These are phyloP conservation scores for Siniperca scherzeri DNA, from an alignment of 2,797 vertebrate species.

Conservation along the genomic window DNA sequence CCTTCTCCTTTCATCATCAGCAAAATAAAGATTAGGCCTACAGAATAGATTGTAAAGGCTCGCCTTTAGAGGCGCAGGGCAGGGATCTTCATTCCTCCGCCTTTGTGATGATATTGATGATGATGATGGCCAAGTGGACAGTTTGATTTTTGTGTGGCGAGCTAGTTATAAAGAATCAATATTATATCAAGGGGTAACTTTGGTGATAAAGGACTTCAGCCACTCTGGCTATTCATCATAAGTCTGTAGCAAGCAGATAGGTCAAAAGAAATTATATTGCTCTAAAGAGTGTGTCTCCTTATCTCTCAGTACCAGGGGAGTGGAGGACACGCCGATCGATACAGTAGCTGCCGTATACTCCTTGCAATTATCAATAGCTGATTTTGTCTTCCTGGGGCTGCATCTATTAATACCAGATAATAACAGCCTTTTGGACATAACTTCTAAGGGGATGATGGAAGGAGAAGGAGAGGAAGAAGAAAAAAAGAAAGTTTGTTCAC, in stretches of 20 bases:
- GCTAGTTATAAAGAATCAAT: constrained; percentile 99
- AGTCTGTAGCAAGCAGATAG: constrained; percentile 99
- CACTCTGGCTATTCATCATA: constrained; percentile 99
- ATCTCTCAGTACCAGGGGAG: constrained; percentile 98
- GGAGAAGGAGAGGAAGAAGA: constrained; percentile 25
- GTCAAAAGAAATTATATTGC: constrained; percentile 99
- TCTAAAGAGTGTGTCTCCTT: constrained; percentile 99
- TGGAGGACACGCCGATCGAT: constrained; percentile 99
- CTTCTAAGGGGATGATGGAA: constrained; percentile 71
- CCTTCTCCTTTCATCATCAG: constrained; percentile 91
- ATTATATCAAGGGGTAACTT: constrained; percentile 99
- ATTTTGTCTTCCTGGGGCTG: constrained; percentile 97
- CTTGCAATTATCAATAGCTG: constrained; percentile 99
- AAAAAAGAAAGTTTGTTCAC: constrained; percentile 76
- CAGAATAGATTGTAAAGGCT: constrained; percentile 91
- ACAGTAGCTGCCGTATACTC: constrained; percentile 96
- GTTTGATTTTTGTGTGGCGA: constrained; percentile 99
- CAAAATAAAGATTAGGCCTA: constrained; percentile 93
- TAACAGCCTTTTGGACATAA: constrained; percentile 92
- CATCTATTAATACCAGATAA: constrained; percentile 98
- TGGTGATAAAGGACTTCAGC: constrained; percentile 99
- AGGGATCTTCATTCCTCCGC: constrained; percentile 94
- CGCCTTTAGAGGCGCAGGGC: constrained; percentile 83
- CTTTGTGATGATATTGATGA: constrained; percentile 99
- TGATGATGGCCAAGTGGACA: constrained; percentile 99